phyloP scores from a whole-genome alignment of 2,888 invertebrate genomes.

The Drosophila borborema region DNA sequence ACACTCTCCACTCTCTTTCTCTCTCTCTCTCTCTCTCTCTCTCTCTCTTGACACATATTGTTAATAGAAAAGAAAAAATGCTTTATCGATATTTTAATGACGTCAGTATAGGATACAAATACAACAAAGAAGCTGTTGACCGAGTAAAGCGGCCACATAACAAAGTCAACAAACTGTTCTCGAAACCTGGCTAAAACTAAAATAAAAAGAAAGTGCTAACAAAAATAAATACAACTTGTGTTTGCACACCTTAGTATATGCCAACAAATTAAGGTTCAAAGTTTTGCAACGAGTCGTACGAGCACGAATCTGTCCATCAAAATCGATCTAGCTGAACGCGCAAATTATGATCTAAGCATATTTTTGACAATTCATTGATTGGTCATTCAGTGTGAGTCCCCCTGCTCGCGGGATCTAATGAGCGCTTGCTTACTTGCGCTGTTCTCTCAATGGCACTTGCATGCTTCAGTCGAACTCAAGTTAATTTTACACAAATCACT shows the following conservation, averaged over 20 bases:
- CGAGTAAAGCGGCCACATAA: not conserved
- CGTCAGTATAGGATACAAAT: conserved; percentile 7
- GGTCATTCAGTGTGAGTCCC: conserved; percentile 36
- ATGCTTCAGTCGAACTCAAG: not conserved
- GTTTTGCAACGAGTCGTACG: conserved; percentile 6
- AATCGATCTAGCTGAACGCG: not conserved
- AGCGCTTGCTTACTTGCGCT: conserved; percentile 13
- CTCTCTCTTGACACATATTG: conserved; percentile 2
- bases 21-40: not conserved
- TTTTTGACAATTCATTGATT: conserved; percentile 30
- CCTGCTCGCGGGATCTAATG: conserved; percentile 16
- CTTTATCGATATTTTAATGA: not conserved
- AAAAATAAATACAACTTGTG: not conserved
- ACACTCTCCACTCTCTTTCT: not conserved
- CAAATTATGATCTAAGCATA: conserved; percentile 16
- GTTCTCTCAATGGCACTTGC: conserved; percentile 3
- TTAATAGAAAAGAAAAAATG: not conserved
- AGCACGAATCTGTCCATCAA: conserved; percentile 4
- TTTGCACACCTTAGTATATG: conserved; percentile 9
- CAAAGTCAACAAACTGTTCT: not conserved
- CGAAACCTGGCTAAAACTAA: not conserved
- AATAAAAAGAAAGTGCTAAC: not conserved
- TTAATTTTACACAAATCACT: conserved; percentile 9
- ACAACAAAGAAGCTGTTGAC: conserved; percentile 3
- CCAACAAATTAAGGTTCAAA: conserved; percentile 31